Evolutionary conservation across 2,888 invertebrate species (phyloP).

Genomic region (Ferdinandea cuprea): DNA sequence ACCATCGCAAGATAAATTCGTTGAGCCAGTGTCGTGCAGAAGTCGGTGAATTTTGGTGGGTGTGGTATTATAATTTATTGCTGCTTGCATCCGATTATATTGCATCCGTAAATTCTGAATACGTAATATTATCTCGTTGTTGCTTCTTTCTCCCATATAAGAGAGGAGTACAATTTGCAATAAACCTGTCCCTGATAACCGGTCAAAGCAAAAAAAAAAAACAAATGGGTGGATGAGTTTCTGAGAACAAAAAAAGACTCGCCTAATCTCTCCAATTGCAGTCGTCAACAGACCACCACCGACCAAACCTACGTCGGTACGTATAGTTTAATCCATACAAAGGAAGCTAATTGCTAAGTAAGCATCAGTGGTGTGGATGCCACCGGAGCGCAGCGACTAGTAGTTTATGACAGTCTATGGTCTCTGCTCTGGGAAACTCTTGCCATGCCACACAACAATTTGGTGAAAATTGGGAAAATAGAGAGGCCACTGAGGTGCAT

Average conservation of each 20-base stretch:
- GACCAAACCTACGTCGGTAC: not conserved
- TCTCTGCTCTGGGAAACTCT: not conserved
- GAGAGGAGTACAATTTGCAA: conserved; percentile 54
- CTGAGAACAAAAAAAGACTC: conserved; percentile 4
- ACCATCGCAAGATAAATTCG: not conserved
- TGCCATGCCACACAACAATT: not conserved
- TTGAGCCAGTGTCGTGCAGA: conserved; percentile 3
- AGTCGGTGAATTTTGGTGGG: conserved; percentile 19
- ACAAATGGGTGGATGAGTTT: not conserved
- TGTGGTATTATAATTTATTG: conserved; percentile 54
- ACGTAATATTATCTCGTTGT: conserved; percentile 17
- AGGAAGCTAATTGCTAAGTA: conserved; percentile 42
- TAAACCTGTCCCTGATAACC: conserved; percentile 9
- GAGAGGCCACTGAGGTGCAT: conserved; percentile 25
- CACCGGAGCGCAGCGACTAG: not conserved
- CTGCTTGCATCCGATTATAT: conserved; percentile 46
- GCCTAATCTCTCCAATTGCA: conserved; percentile 10
- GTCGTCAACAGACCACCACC: not conserved
- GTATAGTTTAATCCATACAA: too few species aligned
- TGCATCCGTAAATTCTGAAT: conserved; percentile 55
- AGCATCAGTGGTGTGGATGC: conserved; percentile 15
- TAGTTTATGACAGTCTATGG: not conserved
- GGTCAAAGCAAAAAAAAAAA: not conserved
- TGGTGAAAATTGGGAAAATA: not conserved
- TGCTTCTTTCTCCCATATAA: conserved; percentile 1